Evolutionary conservation across 2,888 invertebrate species (phyloP), one percentile per base, ranked within the genome.

Genomic region (Atethmia centrago): DNA sequence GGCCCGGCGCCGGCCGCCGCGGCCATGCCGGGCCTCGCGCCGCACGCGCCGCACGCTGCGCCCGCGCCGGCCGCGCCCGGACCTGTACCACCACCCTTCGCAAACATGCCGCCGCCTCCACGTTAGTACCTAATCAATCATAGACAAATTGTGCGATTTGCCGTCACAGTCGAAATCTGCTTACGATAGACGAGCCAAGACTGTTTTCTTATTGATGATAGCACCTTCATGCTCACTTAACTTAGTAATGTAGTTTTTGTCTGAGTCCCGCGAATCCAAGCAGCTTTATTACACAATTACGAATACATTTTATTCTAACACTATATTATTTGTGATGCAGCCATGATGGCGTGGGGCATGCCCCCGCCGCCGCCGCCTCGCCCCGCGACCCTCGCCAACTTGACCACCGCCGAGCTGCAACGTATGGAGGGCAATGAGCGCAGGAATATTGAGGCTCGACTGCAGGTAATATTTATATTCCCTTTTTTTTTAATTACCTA

Each of bases 371-470:
- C 98, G 36, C 98, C 98, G 1, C 97, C 98, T 78, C 98, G 98
- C 53, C 98, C 98, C 59, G 97, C 97, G 53, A 97, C 97, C 88
- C 97, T 99, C 77, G 97, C 97, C 64, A 97, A 97, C 51, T 95
- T 99, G 67, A 97, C 97, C 58, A 97, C 98, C 62, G 99, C 98
- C 62, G 99, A 99, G 90, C 96, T 99, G 71, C 96, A 97, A 74
- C 97, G 97, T 25, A 97, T 99, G 98, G 99, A 99, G 94, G 99
- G 99, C 47, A 97, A 97, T 84, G 98, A 99, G 88, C 97, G 99
- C 79, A 97, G 97, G 84, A 98, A 99, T 87, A 97, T 99, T 51
- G 99, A 99, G 93, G 99, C 99, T 9, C 97, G 99, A 79, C 97
- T 99, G 80, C 98, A 98, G 95, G 97, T 97, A 86, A 58, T 19